Evolutionary conservation across 2,113 vertebrate genomes (phyloP), one percentile per base, ranked within the genome.

Genomic region (Elanus axillaris): DNA sequence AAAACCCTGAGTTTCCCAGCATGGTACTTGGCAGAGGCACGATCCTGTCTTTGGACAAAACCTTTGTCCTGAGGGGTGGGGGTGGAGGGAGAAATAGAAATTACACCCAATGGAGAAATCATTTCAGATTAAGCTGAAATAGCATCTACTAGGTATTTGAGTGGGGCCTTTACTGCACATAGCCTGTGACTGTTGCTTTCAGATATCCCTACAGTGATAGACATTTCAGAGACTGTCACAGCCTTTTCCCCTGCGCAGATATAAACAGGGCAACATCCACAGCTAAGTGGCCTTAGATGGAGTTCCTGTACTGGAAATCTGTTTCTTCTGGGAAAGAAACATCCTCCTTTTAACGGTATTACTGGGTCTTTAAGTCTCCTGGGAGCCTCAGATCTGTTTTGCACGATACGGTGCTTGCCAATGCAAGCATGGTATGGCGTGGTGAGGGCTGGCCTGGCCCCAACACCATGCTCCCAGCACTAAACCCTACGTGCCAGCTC

Each of bases 271-370:
- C 79, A 83, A 47, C 32, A 38, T 42, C 84, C 42, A 42, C 74
- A 76, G 48, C 48, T 23, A 23, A 67, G 48, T 38, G 45, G 12
- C 32, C 27, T 77, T 55, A 58, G 68, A 40, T 52, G 50, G 43
- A 68, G n/a, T 34, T 87, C 63, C 45, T 26, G 29, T 27, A 10
- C 17, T 58, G 64, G 59, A 76, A 92, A 86, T 64, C 34, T 90
- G 3, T 56, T 90, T 85, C 45, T 95, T 60, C 88, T 90, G 79
- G n/a, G 88, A 83, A 91, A 92, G 53, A 68, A 92, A 48, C 15
- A 50, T 89, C 55, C 55, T 62, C 36, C 14, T 16, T 76, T 48
- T 53, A 56, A 45, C 1, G 12, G 58, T 42, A 69, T 69, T 75
- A 55, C 50, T 55, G 66, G 11, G 34, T 52, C 40, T 43, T 68